Evolutionary conservation across 2,797 vertebrate genomes (phyloP).

Genomic region (Columba guinea): DNA sequence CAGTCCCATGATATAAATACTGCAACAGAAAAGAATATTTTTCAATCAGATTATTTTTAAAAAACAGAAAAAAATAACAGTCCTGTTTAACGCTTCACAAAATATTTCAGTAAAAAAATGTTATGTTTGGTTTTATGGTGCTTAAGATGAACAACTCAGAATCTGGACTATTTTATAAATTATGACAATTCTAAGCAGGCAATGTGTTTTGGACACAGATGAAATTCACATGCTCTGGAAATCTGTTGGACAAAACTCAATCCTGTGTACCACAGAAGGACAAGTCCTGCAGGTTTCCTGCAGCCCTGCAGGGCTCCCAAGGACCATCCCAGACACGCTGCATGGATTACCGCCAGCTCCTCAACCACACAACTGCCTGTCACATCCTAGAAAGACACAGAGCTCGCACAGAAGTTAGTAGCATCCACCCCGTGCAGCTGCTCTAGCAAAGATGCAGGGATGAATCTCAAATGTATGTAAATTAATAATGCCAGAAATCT

Average conservation of each 20-base stretch:
- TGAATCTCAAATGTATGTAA: not conserved
- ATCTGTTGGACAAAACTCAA: not conserved
- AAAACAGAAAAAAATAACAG: not conserved
- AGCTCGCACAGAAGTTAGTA: not conserved
- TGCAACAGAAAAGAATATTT: slow-evolving; percentile 53
- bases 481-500: not conserved
- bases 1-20: slow-evolving; percentile 93
- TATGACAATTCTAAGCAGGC: not conserved
- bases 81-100: not conserved
- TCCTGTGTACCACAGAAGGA: not conserved
- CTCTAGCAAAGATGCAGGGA: not conserved
- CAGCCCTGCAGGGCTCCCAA: not conserved
- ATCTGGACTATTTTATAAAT: not conserved
- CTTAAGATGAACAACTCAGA: not conserved
- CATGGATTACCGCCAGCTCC: not conserved
- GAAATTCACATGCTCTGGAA: not conserved
- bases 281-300: not conserved
- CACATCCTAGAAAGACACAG: not conserved
- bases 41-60: not conserved
- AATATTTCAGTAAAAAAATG: not conserved
- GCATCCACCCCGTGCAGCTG: not conserved
- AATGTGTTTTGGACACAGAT: not conserved
- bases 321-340: not conserved
- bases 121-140: not conserved
- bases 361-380: not conserved